Percentiles rank a stretch among this genome's conserved stretches.
These are phyloP conservation scores for Rhabdophis nuchalis DNA, from an alignment of 2,797 vertebrate species.

Conservation along the genomic window DNA sequence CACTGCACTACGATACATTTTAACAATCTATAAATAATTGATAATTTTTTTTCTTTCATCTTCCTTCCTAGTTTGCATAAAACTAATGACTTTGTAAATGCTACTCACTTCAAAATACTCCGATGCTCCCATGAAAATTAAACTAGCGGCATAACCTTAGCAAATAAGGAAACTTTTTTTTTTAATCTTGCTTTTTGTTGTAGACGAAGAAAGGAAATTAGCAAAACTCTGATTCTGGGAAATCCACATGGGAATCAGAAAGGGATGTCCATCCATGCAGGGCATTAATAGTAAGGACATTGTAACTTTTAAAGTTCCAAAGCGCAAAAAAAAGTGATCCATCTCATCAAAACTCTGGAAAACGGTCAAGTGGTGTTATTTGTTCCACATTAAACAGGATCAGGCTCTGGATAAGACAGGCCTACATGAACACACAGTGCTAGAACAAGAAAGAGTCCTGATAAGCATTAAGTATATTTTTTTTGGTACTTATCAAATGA, in stretches of 20 bases:
- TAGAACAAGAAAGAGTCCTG: constrained; percentile 59
- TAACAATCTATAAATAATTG: constrained; percentile 98
- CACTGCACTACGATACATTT: constrained; percentile 87
- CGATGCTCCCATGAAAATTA: constrained; percentile 79
- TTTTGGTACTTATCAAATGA: constrained; percentile 66
- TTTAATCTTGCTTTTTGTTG: constrained; percentile 46
- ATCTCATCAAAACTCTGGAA: constrained; percentile 40
- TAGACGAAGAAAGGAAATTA: constrained; percentile 58
- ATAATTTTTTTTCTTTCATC: constrained; percentile 99
- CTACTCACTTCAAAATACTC: constrained; percentile 95
- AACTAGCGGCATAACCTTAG: constrained; percentile 79
- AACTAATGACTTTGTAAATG: constrained; percentile 99
- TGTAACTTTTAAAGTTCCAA: constrained; percentile 47
- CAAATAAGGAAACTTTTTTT: constrained; percentile 67
- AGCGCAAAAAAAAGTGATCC: constrained; percentile 47
- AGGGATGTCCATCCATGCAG: constrained; percentile 45
- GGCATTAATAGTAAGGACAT: constrained; percentile 51
- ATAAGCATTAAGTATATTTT: constrained; percentile 54
- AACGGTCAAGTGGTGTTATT: constrained; percentile 44
- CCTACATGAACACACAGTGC: constrained; percentile 33
- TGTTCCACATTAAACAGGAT: constrained; percentile 63
- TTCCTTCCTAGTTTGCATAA: constrained; percentile 96
- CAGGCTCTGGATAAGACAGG: constrained; percentile 57
- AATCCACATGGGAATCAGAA: constrained; percentile 59
- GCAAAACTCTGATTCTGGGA: constrained; percentile 65